Conservation (phyloP, 2,888 invertebrate genomes). For the Lycia hirtaria region DNA sequence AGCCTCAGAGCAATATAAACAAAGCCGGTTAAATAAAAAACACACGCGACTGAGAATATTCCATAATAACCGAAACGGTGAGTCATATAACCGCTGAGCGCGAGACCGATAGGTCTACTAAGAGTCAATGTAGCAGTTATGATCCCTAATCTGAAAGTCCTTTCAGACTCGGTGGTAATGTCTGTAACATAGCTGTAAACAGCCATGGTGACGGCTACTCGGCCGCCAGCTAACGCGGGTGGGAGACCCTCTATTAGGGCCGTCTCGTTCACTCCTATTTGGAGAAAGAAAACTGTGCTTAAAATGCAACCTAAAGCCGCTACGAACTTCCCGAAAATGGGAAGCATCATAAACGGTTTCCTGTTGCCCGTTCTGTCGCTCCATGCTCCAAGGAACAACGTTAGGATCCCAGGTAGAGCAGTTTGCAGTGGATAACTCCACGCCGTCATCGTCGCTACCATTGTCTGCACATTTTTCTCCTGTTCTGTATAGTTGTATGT, state of each 20-base stretch:
- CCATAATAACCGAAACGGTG: conserved; percentile 78
- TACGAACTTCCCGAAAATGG: conserved; percentile 85
- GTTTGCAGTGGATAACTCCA: conserved; percentile 86
- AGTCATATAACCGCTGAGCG: conserved; percentile 84
- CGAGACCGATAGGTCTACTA: conserved; percentile 81
- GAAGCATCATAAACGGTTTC: conserved; percentile 86
- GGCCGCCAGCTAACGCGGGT: conserved; percentile 87
- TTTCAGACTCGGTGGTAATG: conserved; percentile 84
- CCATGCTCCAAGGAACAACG: conserved; percentile 87
- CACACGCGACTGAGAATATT: conserved; percentile 74
- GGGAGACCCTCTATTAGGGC: conserved; percentile 85
- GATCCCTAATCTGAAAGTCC: conserved; percentile 87
- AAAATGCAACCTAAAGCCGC: conserved; percentile 83
- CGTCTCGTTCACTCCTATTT: conserved; percentile 83
- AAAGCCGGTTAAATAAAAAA: conserved; percentile 75
- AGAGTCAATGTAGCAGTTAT: conserved; percentile 83
- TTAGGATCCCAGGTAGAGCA: conserved; percentile 83
- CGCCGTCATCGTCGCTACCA: conserved; percentile 85
- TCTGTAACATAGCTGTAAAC: conserved; percentile 87
- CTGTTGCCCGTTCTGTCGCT: conserved; percentile 86
- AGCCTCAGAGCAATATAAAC: conserved; percentile 74
- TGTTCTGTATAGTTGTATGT: conserved; percentile 72
- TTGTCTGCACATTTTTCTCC: conserved; percentile 77
- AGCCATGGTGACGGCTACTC: conserved; percentile 86
- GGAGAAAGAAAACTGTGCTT: conserved; percentile 84